phyloP scores from a whole-genome alignment of 2,797 vertebrate species.

The Sebastes trivittatus region DNA sequence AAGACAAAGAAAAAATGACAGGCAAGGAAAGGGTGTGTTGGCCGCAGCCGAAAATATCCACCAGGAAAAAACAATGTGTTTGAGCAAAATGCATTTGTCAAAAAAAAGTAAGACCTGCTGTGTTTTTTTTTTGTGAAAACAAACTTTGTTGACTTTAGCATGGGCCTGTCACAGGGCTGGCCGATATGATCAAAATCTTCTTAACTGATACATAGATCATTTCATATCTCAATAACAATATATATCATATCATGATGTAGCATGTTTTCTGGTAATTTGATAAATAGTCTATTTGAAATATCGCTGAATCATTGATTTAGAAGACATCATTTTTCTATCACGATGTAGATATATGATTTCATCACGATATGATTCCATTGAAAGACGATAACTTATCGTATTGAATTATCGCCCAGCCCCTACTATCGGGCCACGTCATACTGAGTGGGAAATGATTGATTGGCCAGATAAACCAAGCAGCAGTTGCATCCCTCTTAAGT shows the following conservation, averaged over 20 bases:
- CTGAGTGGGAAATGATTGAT: neutral
- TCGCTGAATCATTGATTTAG: too few species aligned
- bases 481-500: neutral
- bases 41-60: conserved; percentile 47
- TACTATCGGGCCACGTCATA: neutral
- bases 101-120: conserved; percentile 6
- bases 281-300: too few species aligned
- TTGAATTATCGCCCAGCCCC: too few species aligned
- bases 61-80: conserved; percentile 65
- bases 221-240: too few species aligned
- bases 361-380: too few species aligned
- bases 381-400: too few species aligned
- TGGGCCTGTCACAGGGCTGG: neutral
- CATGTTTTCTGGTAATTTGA: too few species aligned
- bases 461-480: neutral
- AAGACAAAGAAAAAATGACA: conserved; percentile 22
- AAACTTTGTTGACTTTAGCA: neutral
- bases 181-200: too few species aligned
- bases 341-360: too few species aligned
- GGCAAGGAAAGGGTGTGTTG: conserved; percentile 56
- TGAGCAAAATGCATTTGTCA: conserved; percentile 33
- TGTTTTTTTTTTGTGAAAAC: neutral
- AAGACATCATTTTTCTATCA: too few species aligned
- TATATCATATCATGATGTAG: too few species aligned
- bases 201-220: too few species aligned